Evolutionary conservation across 23 tunicate genomes (phyloP), one percentile per base, ranked within the genome.

Genomic region (Diplosoma virens): DNA sequence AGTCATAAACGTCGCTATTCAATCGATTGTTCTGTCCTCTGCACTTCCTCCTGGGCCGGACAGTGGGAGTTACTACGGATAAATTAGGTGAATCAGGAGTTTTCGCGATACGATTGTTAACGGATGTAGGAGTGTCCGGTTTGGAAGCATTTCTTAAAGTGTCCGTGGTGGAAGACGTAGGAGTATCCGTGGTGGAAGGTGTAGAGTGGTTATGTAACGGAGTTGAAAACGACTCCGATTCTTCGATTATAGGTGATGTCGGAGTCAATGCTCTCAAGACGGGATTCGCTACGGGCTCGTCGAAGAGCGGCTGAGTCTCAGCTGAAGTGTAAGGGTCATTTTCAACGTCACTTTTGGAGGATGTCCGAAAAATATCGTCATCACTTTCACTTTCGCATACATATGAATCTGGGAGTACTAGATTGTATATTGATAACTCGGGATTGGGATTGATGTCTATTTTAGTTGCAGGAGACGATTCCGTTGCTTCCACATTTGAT

Each of bases 221-320:
- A 55, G 61, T 55, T 55, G 61, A 55, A 11, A 25, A 17, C 4
- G 61, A 9, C 23, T n/a, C 23, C 22, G 23, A 55, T 4, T 55
- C 5, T n/a, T 55, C 61, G 22, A 18, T 4, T 9, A 55, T 55
- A 55, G 61, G 17, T 34, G 69, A 29, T 5, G 21, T 3, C 21
- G 6, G 35, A 3, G 69, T 7, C 35, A 4, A 29, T 29, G 34
- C 35, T 29, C 6, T 9, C 2, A 22, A 61, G 7, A n/a, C 6
- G 9, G 69, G 23, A 27, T 3, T 4, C 3, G 23, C 18, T 4
- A 56, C 63, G 28, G 35, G 32, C 5, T 14, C 20, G 22, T 68
- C 75, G 25, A 4, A 34, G 37, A 68, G 37, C 9, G 75, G 28
- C 53, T 68, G 75, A 11, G 75, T 68, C 27, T 68, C 55, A 36